These are phyloP conservation scores for Labroides dimidiatus DNA, from an alignment of 2,797 vertebrate species.

Conservation along the genomic window DNA sequence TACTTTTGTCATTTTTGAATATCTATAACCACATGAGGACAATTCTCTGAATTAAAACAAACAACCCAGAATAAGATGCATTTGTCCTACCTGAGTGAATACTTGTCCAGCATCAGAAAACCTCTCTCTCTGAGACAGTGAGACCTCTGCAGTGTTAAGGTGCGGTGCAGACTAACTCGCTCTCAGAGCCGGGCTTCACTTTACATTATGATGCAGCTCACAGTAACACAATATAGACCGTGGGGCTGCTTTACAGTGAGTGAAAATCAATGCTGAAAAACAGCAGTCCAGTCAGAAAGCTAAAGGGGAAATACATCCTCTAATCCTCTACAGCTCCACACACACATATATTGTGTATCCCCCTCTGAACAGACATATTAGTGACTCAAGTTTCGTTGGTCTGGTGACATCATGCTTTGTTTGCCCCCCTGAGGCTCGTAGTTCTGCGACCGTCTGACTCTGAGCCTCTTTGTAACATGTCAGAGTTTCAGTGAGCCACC, in stretches of 20 bases:
- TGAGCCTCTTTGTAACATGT: slow-evolving; percentile 42
- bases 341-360: slow-evolving; percentile 5
- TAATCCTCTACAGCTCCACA: slow-evolving; percentile 7
- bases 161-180: slow-evolving; percentile 36
- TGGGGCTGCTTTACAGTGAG: slow-evolving; percentile 58
- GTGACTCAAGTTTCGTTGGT: slow-evolving; percentile 63
- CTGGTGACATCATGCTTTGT: slow-evolving; percentile 68
- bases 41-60: not conserved
- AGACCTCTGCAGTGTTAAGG: slow-evolving; percentile 4
- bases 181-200: slow-evolving; percentile 58
- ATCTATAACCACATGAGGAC: too few species aligned
- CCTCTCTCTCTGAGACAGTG: slow-evolving; percentile 19
- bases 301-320: slow-evolving; percentile 33
- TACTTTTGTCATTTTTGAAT: too few species aligned
- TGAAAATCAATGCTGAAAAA: slow-evolving; percentile 59
- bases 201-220: slow-evolving; percentile 59
- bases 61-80: not conserved
- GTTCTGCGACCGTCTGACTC: slow-evolving; percentile 52
- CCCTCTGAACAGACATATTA: slow-evolving; percentile 48
- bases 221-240: slow-evolving; percentile 71
- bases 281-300: slow-evolving; percentile 37
- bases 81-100: slow-evolving; percentile 45
- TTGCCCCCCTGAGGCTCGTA: slow-evolving; percentile 37
- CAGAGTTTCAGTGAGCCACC: slow-evolving; percentile 42
- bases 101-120: slow-evolving; percentile 11